Base-by-base conservation (phyloP, 2,888 invertebrate species). In the Athalia rosae region DNA sequence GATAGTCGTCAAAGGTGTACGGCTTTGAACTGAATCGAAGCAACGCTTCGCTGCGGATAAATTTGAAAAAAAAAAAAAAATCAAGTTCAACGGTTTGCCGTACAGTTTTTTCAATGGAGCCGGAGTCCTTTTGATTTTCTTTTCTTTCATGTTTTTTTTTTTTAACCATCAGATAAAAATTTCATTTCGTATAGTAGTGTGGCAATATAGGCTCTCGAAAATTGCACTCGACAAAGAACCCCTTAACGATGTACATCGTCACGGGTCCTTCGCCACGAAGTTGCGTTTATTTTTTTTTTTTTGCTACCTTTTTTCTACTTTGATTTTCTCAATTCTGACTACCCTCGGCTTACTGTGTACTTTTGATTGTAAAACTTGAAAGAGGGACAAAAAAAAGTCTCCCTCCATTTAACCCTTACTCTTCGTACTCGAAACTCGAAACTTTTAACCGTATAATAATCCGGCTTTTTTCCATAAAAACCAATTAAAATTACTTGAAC, bases 1-100 rank as follows among this genome's bases (percentile, higher is more conserved):
- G 95, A 83, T 95, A 94, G 87, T 95, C 95, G 71, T 93, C 93
- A 67, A 96, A 91, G 79, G 93, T 94, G 88, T 95, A 98, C 76
- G 94, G 94, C 88, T 95, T 95, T 0, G 95, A 96, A 87, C 97
- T 97, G 89, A 98, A 97, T 80, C 97, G 92, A 73, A 98, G 91
- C 86, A 98, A 96, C 85, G 96, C 95, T 84, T 96, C 94, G 84
- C 92, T 92, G 85, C 5, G 53, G n/a, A 63, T n/a, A 43, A 63
- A 45, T 41, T 63, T 43, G 5, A 3, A n/a, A 9, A 47, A 7
- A 13, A 9, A 5, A 3, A n/a, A 9, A 47, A 7, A 13, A 9
- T 62, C 4, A 62, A 62, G 11, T 8, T 62, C 4, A 62, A 62
- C 62, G 62, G 41, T 45, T 48, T 28, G 28, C 28, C 28, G 28